phyloP scores from a whole-genome alignment of 2,113 vertebrate species.

The Rhinolophus sinicus region DNA sequence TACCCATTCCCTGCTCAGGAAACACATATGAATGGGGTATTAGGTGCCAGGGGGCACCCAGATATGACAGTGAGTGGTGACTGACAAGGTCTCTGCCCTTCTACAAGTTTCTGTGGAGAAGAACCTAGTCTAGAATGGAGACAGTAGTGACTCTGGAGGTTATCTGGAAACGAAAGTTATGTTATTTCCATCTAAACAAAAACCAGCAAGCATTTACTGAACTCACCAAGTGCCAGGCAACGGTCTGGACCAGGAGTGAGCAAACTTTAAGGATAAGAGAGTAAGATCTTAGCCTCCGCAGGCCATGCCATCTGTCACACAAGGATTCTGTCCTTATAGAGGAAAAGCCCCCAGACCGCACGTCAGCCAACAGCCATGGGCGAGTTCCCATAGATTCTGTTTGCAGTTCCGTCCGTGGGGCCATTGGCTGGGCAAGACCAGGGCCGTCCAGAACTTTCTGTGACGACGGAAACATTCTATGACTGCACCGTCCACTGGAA shows the following conservation, averaged over 20 bases:
- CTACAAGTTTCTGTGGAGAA: too few relatives aligned
- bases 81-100: too few relatives aligned
- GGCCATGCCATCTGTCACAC: background rate
- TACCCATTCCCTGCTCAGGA: background rate
- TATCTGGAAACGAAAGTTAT: background rate
- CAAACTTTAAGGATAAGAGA: background rate
- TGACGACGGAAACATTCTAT: rapidly evolving
- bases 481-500: background rate
- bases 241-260: background rate
- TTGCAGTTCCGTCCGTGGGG: background rate
- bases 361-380: background rate
- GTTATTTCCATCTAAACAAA: conserved; percentile 20
- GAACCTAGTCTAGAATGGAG: too few relatives aligned
- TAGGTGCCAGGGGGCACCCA: background rate
- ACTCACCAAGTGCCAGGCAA: background rate
- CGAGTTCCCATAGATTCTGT: background rate
- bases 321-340: background rate
- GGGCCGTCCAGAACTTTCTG: background rate
- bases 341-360: background rate
- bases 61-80: too few relatives aligned
- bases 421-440: too few relatives aligned
- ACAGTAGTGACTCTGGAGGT: too few relatives aligned
- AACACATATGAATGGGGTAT: too few relatives aligned
- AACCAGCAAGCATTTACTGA: background rate
- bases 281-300: background rate